Evolutionary conservation across 2,888 invertebrate genomes (phyloP).

Genomic region (Platypus cylindrus): DNA sequence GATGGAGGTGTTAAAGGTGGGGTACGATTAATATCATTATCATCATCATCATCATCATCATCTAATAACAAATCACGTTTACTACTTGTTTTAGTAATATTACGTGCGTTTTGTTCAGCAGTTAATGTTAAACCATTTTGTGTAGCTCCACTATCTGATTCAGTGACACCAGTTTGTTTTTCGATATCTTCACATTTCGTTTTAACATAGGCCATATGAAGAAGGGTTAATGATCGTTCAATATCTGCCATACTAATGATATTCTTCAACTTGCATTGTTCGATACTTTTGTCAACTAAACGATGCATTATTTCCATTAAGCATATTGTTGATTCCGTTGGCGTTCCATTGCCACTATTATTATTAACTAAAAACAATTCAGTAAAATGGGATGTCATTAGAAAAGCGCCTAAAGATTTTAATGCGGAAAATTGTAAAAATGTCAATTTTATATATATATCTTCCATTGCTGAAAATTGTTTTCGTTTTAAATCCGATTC

Average conservation of each 20-base stretch:
- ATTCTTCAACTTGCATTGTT: conserved; percentile 35
- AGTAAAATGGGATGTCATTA: conserved; percentile 41
- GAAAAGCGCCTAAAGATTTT: conserved; percentile 38
- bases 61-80: too few species aligned
- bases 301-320: conserved; percentile 33
- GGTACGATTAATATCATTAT: too few species aligned
- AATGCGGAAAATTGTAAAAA: conserved; percentile 44
- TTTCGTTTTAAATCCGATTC: conserved; percentile 28
- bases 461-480: conserved; percentile 36
- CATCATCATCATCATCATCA: too few species aligned
- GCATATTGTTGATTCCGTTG: conserved; percentile 15
- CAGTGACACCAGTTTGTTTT: too few species aligned
- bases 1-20: too few species aligned
- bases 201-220: conserved; percentile 34
- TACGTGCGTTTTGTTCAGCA: too few species aligned
- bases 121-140: too few species aligned
- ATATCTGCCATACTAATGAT: conserved; percentile 36
- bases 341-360: conserved; percentile 10
- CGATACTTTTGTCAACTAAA: conserved; percentile 36
- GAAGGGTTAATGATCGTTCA: conserved; percentile 34
- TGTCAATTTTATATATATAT: conserved; percentile 36
- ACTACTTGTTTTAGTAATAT: too few species aligned
- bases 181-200: conserved; percentile 30
- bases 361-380: conserved; percentile 43
- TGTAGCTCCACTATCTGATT: too few species aligned